Evolutionary conservation across 2,113 vertebrate genomes (phyloP).

Genomic region (Platichthys flesus): DNA sequence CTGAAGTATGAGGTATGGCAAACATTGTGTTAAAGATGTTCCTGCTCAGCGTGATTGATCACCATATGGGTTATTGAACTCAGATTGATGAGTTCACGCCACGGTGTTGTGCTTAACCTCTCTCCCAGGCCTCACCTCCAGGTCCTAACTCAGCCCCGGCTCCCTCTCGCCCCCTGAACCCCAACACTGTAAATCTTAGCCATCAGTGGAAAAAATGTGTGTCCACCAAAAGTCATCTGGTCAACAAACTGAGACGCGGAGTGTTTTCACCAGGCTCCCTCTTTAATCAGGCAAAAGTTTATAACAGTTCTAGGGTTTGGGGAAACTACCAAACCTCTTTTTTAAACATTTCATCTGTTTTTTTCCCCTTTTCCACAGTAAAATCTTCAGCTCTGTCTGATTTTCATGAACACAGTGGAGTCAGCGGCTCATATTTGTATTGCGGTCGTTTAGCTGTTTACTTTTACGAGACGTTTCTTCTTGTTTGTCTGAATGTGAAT

Average conservation of each 20-base stretch:
- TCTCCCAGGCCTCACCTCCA: slow-evolving; percentile 46
- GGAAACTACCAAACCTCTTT: slow-evolving; percentile 16
- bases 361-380: slow-evolving; percentile 1
- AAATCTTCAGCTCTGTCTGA: slow-evolving; percentile 28
- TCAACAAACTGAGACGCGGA: not conserved
- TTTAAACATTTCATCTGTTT: slow-evolving; percentile 20
- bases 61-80: slow-evolving; percentile 1
- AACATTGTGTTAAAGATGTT: slow-evolving; percentile 47
- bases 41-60: slow-evolving; percentile 59
- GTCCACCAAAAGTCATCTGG: slow-evolving; percentile 12
- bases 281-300: slow-evolving; percentile 15
- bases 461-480: slow-evolving; percentile 27
- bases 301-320: slow-evolving; percentile 16
- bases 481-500: slow-evolving; percentile 46
- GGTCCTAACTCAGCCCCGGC: slow-evolving; percentile 48
- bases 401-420: slow-evolving; percentile 47
- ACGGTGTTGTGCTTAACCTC: slow-evolving; percentile 53
- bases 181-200: slow-evolving; percentile 56
- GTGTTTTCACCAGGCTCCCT: slow-evolving; percentile 11
- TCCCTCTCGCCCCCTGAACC: slow-evolving; percentile 54
- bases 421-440: not conserved
- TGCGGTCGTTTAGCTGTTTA: slow-evolving; percentile 57
- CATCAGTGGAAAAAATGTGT: slow-evolving; percentile 15
- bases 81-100: slow-evolving; percentile 54
- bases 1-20: not conserved